phyloP scores from a whole-genome alignment of 2,113 vertebrate species.

The Phasianus colchicus region DNA sequence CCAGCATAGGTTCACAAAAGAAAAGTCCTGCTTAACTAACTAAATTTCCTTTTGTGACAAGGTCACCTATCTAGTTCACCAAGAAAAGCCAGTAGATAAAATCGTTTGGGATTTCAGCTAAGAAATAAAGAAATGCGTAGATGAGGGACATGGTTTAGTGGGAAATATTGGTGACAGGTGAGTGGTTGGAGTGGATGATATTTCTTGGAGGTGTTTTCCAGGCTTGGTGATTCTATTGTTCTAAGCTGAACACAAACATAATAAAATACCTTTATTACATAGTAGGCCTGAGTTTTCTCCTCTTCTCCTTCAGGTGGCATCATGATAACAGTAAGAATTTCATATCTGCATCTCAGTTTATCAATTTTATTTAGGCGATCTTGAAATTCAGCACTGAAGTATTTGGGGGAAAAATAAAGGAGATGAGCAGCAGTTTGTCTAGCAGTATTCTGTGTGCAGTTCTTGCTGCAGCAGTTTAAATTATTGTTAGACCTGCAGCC shows the following conservation, averaged over 20 bases:
- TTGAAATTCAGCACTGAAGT: slow-evolving; percentile 84
- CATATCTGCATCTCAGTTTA: slow-evolving; percentile 87
- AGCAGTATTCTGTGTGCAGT: background rate
- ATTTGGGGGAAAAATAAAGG: slow-evolving; percentile 18
- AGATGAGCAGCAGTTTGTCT: background rate
- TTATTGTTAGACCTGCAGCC: background rate
- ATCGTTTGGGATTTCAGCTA: background rate
- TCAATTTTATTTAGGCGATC: slow-evolving; percentile 89
- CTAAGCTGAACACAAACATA: background rate
- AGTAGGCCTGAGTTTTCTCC: slow-evolving; percentile 86
- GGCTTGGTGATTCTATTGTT: no score
- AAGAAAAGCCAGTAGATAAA: background rate
- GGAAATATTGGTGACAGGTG: no score
- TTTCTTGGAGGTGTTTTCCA: no score
- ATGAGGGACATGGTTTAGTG: no score
- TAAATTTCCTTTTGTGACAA: background rate
- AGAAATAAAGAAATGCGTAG: background rate
- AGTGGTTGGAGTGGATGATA: no score
- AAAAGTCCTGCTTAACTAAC: background rate
- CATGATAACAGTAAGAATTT: slow-evolving; percentile 85
- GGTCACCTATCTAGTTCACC: background rate
- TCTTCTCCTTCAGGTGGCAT: slow-evolving; percentile 88
- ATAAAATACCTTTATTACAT: slow-evolving; percentile 87
- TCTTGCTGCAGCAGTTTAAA: background rate
- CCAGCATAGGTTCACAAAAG: background rate